Base-by-base conservation (phyloP, 2,888 invertebrate species). In the Athrips mouffetella region DNA sequence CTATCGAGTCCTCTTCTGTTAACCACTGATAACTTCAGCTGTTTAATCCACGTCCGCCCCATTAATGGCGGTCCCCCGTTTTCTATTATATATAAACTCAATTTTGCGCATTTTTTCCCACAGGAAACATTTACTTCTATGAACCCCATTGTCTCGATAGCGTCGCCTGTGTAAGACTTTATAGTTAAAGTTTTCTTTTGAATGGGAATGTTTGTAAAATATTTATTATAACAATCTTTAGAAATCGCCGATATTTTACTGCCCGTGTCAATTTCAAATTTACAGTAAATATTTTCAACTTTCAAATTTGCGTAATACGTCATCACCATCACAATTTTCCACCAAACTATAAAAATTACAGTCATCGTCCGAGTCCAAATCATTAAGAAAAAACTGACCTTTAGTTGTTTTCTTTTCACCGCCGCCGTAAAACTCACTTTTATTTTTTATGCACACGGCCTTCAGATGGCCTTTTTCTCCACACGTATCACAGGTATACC, bases 231-330 rank as follows among this genome's bases (percentile, higher is more conserved):
- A 53, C 30, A 54, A 11, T 45, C 30, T 47, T 54, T 53, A n/a
- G 54, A 56, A 37, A 58, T 55, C 8, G 45, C 54, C 7, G 55
- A 55, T 13, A 56, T 37, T 47, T 54, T 56, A 41, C 50, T 54
- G 10, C 51, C 53, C 18, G 56, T 56, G 27, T 53, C 53, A 7
- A 53, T 44, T 45, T 53, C 49, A 31, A 53, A 56, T 45, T 49
- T 54, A 49, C 49, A 48, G n/a, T n/a, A n/a, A 40, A 50, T 37
- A 42, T 55, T 53, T 37, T 51, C 45, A 8, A 53, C 44, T 1
- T 23, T 41, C 37, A 54, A 29, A 11, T 7, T 48, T 15, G 45
- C 44, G 31, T 42, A 53, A 48, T 51, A 54, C 13, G 52, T 51
- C 11, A 48, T 48, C 29, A 49, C 37, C 16, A 55, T 47, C 49